Conservation (phyloP, 2,113 vertebrate genomes). For the Hymenochirus boettgeri region DNA sequence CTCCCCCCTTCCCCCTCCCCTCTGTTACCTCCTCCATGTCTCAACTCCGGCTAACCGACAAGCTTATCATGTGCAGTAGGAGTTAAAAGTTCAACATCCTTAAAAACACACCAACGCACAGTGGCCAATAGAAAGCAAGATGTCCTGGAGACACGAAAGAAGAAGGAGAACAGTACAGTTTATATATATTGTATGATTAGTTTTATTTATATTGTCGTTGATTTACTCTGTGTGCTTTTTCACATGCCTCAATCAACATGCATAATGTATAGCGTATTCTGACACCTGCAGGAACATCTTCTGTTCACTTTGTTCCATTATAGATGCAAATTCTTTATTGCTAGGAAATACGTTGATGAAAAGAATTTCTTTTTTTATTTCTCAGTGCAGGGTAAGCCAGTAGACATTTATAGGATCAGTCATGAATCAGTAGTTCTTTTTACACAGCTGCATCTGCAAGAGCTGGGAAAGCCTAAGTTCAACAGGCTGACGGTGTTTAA, state of each 20-base stretch:
- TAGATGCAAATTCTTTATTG: constrained; percentile 50
- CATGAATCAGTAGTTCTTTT: constrained; percentile 48
- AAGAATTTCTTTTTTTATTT: constrained; percentile 47
- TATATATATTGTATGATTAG: no score
- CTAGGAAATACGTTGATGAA: constrained; percentile 44
- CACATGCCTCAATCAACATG: constrained; percentile 49
- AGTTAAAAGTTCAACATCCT: no score
- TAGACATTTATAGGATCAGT: constrained; percentile 43
- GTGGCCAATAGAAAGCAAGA: no score
- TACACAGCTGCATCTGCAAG: constrained; percentile 41
- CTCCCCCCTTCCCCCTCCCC: no score
- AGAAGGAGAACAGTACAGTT: no score
- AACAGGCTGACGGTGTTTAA: neutral
- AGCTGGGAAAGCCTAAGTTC: constrained; percentile 5
- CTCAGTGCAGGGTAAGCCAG: constrained; percentile 35
- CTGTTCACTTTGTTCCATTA: constrained; percentile 40
- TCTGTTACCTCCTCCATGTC: no score
- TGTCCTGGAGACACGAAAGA: no score
- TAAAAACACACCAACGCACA: no score
- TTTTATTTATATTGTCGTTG: no score
- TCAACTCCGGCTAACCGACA: no score
- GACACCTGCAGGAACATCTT: constrained; percentile 46
- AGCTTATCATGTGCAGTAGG: no score
- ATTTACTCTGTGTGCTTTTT: no score
- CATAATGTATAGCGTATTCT: constrained; percentile 48